A percentile compares a stretch with the other conserved stretches of the same genome.
Evolutionary conservation across 2,113 vertebrate genomes (phyloP).

Genomic region (Neolamprologus longior): DNA sequence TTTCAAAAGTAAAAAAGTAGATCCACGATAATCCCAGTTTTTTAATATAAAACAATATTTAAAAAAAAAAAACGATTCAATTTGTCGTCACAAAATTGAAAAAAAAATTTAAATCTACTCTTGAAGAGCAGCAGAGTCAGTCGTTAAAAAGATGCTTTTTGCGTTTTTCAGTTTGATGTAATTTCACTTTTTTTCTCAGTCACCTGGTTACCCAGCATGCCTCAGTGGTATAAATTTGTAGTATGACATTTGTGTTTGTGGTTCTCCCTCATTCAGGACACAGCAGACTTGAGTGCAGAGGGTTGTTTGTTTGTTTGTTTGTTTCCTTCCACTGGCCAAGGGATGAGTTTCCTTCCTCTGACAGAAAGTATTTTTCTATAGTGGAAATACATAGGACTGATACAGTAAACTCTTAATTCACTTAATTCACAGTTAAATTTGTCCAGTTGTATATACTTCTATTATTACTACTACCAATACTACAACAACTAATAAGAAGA

Average conservation of each 20-base stretch:
- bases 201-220: neutral
- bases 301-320: neutral
- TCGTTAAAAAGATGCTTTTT: neutral
- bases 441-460: too few relatives aligned
- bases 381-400: too few relatives aligned
- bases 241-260: neutral
- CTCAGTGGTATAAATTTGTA: fast-evolving
- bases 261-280: neutral
- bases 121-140: neutral
- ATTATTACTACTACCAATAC: neutral
- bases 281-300: neutral
- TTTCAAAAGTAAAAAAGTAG: neutral
- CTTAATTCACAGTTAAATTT: too few relatives aligned
- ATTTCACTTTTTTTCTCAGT: fast-evolving
- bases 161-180: neutral
- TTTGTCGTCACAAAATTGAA: neutral
- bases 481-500: neutral
- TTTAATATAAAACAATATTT: neutral
- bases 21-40: neutral
- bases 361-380: too few relatives aligned
- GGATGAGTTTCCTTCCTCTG: fast-evolving
- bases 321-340: fast-evolving
- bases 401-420: too few relatives aligned
- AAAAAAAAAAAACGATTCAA: fast-evolving
- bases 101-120: fast-evolving